phyloP scores from a whole-genome alignment of 2,888 invertebrate genomes.

The Chrysomela aeneicollis region DNA sequence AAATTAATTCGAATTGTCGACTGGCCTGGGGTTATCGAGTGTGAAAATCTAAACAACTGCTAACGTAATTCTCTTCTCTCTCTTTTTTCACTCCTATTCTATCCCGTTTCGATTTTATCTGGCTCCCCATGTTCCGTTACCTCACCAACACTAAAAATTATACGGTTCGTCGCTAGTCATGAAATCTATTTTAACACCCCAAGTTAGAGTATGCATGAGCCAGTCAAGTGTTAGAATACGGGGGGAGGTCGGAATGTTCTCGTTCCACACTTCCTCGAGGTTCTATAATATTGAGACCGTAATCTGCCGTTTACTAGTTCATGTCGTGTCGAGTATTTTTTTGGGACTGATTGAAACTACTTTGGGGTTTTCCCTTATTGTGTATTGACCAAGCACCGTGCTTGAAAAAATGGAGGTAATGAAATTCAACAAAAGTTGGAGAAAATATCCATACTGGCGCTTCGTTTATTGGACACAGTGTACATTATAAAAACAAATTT shows the following conservation, averaged over 20 bases:
- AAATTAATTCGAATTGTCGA: constrained; percentile 46
- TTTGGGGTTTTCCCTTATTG: no score
- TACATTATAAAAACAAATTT: no score
- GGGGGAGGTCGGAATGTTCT: background rate
- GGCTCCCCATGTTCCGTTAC: constrained; percentile 25
- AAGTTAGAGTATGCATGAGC: constrained; percentile 30
- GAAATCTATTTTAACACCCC: constrained; percentile 41
- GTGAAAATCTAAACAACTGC: constrained; percentile 39
- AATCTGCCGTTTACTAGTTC: no score
- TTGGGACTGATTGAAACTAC: no score
- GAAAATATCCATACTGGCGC: no score
- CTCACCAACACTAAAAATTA: constrained; percentile 38
- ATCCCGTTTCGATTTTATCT: constrained; percentile 5
- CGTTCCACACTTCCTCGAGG: background rate
- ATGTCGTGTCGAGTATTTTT: no score
- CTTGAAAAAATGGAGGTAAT: no score
- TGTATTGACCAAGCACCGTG: no score
- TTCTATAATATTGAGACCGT: no score
- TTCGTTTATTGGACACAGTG: no score
- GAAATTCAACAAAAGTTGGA: no score
- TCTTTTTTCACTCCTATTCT: constrained; percentile 35
- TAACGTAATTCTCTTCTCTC: constrained; percentile 36
- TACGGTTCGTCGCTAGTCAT: constrained; percentile 39
- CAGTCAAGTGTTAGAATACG: constrained; percentile 7
- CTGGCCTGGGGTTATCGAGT: constrained; percentile 38